A percentile compares a stretch with the other conserved stretches of the same genome.
Evolutionary conservation across 1,140 invertebrate species (phyloP).

Genomic region (Spodoptera litura): DNA sequence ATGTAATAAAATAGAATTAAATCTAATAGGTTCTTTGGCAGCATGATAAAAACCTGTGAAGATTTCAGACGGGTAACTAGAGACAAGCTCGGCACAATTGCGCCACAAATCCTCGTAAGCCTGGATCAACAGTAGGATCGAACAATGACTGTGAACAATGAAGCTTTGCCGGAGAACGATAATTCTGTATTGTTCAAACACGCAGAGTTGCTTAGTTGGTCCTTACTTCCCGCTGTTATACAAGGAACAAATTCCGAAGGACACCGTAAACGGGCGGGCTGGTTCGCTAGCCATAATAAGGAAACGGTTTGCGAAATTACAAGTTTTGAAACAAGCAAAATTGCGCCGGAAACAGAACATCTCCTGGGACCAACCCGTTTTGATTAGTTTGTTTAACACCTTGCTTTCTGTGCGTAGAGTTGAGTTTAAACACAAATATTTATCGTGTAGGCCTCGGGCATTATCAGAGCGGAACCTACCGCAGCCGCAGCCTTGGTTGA

Average conservation of each 20-base stretch:
- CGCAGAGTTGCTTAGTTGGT: slow-evolving; percentile 23
- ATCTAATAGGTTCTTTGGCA: neutral
- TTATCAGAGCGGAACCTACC: slow-evolving; percentile 44
- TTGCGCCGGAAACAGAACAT: neutral
- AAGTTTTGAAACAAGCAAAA: slow-evolving; percentile 30
- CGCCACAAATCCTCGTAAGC: slow-evolving; percentile 17
- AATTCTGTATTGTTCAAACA: slow-evolving; percentile 32
- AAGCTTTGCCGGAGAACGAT: slow-evolving; percentile 21
- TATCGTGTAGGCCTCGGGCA: slow-evolving; percentile 19
- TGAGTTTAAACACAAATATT: slow-evolving; percentile 25
- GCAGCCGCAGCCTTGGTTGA: slow-evolving; percentile 38
- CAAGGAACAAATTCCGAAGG: slow-evolving; percentile 29
- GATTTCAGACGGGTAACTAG: slow-evolving; percentile 8
- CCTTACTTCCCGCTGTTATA: slow-evolving; percentile 28
- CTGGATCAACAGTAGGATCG: slow-evolving; percentile 25
- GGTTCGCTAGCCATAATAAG: slow-evolving; percentile 17
- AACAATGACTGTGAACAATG: slow-evolving; percentile 28
- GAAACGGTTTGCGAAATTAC: slow-evolving; percentile 15
- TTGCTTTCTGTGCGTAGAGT: neutral
- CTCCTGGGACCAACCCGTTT: slow-evolving; percentile 14
- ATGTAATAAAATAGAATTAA: neutral
- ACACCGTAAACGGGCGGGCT: slow-evolving; percentile 12
- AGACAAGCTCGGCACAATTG: slow-evolving; percentile 6
- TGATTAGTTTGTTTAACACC: slow-evolving; percentile 23
- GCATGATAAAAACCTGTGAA: neutral